Evolutionary conservation across 2,797 vertebrate genomes (phyloP), one percentile per base, ranked within the genome.

Genomic region (Mormyrus proboscirostris): DNA sequence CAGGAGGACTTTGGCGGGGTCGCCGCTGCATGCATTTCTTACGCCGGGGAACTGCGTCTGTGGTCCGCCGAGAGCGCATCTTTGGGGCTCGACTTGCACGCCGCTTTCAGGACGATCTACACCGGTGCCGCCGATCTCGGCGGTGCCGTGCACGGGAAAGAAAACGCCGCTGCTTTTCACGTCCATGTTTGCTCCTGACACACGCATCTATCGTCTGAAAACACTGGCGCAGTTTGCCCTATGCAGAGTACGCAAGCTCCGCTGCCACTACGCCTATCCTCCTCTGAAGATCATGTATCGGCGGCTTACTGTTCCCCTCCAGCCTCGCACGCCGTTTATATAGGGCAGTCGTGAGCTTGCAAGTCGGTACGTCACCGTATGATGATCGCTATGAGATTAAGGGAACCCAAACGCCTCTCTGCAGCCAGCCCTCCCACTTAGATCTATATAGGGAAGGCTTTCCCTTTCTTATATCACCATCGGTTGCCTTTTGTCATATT

Each of bases 151-250:
- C 94, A 94, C 93, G 88, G 94, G 91, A 92, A 94, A 92, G 89
- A 93, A 90, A 7, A 93, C 88, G 92, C 94, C 94, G 79, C 92
- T 92, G 93, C 93, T 59, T 94, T 94, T 95, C 94, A 95, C 94
- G 93, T 94, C 94, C 89, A 86, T 92, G 91, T 89, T 93, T 91
- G 38, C 89, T 91, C 91, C 89, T 8, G 86, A 65, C 91, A 91
- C 65, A 89, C 88, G 91, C 89, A 88, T 90, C 88, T 87, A 55
- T 89, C 49, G 53, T 89, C 89, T 86, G 82, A 86, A 69, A 55
- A 69, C 29, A 38, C 88, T 50, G 22, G 38, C 82, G 12, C 55
- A 29, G 53, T 83, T 89, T 53, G 49, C 76, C 22, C 50, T 82
- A 22, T 41, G 83, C 87, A 44, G 38, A 59, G 73, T 76, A 84